These are phyloP conservation scores for Andricus grossulariae DNA, from an alignment of 1,140 invertebrate genomes.

Conservation along the genomic window DNA sequence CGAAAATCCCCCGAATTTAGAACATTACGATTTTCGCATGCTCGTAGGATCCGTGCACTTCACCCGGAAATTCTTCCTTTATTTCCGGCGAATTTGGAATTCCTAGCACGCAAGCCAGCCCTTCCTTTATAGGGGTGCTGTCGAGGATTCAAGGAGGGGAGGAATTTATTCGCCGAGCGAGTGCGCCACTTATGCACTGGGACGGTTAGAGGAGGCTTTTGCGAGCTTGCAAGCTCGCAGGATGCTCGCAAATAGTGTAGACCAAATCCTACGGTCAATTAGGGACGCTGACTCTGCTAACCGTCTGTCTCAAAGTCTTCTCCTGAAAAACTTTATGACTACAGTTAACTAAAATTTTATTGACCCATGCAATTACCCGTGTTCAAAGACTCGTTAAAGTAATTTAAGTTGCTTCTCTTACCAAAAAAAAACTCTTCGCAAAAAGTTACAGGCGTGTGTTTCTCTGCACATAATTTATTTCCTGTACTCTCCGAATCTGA, in stretches of 20 bases:
- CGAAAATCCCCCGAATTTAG: slow-evolving; percentile 40
- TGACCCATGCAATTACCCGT: too few species aligned
- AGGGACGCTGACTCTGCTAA: slow-evolving; percentile 34
- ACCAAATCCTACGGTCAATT: slow-evolving; percentile 39
- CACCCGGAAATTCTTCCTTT: slow-evolving; percentile 42
- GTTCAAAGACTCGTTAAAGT: too few species aligned
- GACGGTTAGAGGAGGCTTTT: slow-evolving; percentile 48
- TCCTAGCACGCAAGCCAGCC: slow-evolving; percentile 55
- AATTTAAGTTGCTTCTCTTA: too few species aligned
- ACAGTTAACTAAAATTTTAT: too few species aligned
- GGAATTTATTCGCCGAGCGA: slow-evolving; percentile 60
- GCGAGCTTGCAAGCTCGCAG: slow-evolving; percentile 51
- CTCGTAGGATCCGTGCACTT: slow-evolving; percentile 46
- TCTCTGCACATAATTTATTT: too few species aligned
- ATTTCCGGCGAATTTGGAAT: slow-evolving; percentile 55
- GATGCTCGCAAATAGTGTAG: neutral
- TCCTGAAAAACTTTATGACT: too few species aligned
- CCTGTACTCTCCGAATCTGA: too few species aligned
- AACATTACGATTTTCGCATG: slow-evolving; percentile 38
- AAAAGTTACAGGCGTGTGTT: too few species aligned
- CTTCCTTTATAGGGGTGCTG: slow-evolving; percentile 15
- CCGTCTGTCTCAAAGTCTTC: too few species aligned
- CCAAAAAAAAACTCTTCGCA: too few species aligned
- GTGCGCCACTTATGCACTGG: slow-evolving; percentile 46
- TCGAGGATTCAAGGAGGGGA: slow-evolving; percentile 40